Base-by-base conservation (phyloP, 2,113 vertebrate species). In the Sakesphorus luctuosus region DNA sequence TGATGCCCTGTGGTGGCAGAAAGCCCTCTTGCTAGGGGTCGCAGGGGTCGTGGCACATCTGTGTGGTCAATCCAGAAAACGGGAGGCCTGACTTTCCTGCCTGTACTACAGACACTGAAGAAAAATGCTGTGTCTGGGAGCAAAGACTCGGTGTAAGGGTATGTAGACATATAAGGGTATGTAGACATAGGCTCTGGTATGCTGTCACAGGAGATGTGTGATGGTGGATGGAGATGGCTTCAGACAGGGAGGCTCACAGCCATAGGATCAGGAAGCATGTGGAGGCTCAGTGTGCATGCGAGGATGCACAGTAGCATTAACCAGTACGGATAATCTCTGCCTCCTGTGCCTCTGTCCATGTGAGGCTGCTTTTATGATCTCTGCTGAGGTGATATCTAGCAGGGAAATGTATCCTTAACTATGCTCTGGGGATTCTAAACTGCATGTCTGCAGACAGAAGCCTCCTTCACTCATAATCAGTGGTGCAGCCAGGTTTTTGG, bases 131-230 rank as follows among this genome's bases (percentile, higher is more conserved):
- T 77, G 11, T 38, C 26, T 69, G 29, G 46, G 11, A 53, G 52
- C 28, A 71, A 87, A 92, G 46, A 4, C 43, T 43, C 43, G 10
- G 6, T 17, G 11, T 38, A 40, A 90, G 14, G 28, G 43, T 33
- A 11, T 6, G 35, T 75, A 49, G 56, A 24, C 0, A 0, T 18
- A 18, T 38, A 40, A 90, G 14, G 28, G 43, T 33, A 11, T 6
- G 35, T 75, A 49, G 56, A 24, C 0, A 0, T 18, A 18, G 31
- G 21, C 21, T 71, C 2, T 4, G 67, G 2, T 9, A 6, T 3
- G 11, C 33, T 15, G 0, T 19, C 13, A 9, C 33, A 13, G 53
- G 38, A 81, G 40, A 11, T 8, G 11, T 1, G 3, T 68, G 53
- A 25, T 36, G 47, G 12, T 12, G 33, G 11, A 9, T 38, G 18